Evolutionary conservation across 2,888 invertebrate species (phyloP).

Genomic region (Thereva unica): DNA sequence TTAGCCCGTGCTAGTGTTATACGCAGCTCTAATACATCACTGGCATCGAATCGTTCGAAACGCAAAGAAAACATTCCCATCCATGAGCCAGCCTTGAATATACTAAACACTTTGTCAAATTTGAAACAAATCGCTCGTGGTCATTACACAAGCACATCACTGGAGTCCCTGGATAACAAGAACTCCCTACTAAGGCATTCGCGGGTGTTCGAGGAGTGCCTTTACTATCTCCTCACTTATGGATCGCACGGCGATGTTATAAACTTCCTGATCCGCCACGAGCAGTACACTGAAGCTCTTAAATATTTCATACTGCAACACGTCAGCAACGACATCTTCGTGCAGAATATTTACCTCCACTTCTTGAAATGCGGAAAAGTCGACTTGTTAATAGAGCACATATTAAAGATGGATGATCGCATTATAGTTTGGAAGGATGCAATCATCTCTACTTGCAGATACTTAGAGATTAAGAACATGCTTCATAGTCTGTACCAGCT

Average conservation of each 20-base stretch:
- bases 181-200: constrained; percentile 51
- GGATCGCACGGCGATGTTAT: constrained; percentile 76
- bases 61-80: constrained; percentile 60
- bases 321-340: constrained; percentile 69
- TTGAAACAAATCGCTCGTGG: constrained; percentile 63
- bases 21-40: constrained; percentile 53
- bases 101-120: constrained; percentile 64
- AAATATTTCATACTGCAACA: constrained; percentile 71
- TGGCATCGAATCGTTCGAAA: constrained; percentile 52
- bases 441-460: constrained; percentile 71
- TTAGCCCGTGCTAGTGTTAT: constrained; percentile 53
- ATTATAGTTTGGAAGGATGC: constrained; percentile 72
- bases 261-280: constrained; percentile 75
- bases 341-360: constrained; percentile 71
- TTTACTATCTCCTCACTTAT: constrained; percentile 80
- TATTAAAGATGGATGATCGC: constrained; percentile 69
- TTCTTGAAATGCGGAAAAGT: constrained; percentile 69
- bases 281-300: constrained; percentile 70
- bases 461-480: constrained; percentile 69
- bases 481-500: constrained; percentile 75
- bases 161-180: constrained; percentile 42
- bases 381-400: constrained; percentile 64
- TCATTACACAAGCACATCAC: constrained; percentile 55
- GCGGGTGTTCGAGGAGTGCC: constrained; percentile 74
- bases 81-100: constrained; percentile 65